Evolutionary conservation across 2,888 invertebrate species (phyloP).

Genomic region (Anodontia alba): DNA sequence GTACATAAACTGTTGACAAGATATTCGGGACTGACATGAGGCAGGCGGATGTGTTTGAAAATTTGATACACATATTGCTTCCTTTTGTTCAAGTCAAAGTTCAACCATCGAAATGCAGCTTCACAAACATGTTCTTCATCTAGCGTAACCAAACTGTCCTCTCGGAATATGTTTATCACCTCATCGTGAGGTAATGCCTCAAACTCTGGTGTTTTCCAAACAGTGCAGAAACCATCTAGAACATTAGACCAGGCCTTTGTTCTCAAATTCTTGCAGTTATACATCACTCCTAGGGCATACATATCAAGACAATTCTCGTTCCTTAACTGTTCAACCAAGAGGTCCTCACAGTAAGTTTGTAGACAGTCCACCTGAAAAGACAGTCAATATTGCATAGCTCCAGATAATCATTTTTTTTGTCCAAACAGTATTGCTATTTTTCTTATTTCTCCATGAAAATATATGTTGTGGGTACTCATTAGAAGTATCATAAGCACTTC

Average conservation of each 20-base stretch:
- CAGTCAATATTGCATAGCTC: too few species aligned
- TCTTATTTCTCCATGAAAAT: too few species aligned
- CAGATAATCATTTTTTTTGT: too few species aligned
- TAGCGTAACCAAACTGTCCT: slow-evolving; percentile 61
- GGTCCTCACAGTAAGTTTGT: slow-evolving; percentile 61
- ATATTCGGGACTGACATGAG: slow-evolving; percentile 64
- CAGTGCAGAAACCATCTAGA: slow-evolving; percentile 61
- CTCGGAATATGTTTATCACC: slow-evolving; percentile 56
- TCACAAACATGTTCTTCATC: slow-evolving; percentile 70
- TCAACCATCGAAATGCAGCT: slow-evolving; percentile 61
- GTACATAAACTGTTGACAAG: slow-evolving; percentile 51
- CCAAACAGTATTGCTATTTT: too few species aligned
- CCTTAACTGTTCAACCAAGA: slow-evolving; percentile 54
- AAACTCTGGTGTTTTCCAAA: slow-evolving; percentile 63
- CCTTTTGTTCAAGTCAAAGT: slow-evolving; percentile 38
- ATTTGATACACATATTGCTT: slow-evolving; percentile 40
- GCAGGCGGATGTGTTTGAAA: slow-evolving; percentile 56
- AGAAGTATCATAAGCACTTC: too few species aligned
- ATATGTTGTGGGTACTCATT: too few species aligned
- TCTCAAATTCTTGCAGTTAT: slow-evolving; percentile 49
- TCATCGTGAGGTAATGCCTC: slow-evolving; percentile 54
- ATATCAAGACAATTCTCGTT: slow-evolving; percentile 63
- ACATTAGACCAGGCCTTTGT: slow-evolving; percentile 50
- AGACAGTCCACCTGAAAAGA: slow-evolving; percentile 56
- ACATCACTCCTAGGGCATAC: slow-evolving; percentile 53